These are phyloP conservation scores for Tribolium freemani DNA, from an alignment of 2,888 invertebrate genomes.

Conservation along the genomic window DNA sequence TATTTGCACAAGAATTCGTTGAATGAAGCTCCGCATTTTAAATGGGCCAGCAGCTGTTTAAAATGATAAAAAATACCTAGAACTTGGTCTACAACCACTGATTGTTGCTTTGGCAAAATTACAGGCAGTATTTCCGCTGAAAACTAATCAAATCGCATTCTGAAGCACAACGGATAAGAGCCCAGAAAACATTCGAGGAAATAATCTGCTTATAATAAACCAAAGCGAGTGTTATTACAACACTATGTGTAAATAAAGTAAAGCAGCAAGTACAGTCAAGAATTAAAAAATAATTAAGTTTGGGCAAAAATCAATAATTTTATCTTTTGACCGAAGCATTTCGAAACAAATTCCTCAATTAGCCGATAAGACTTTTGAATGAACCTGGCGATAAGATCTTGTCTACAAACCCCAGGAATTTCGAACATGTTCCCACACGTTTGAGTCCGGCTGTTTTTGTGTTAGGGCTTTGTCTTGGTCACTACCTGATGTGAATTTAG, in stretches of 20 bases:
- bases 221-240: neutral
- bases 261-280: too few species aligned
- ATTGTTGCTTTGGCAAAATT: neutral
- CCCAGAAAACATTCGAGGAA: neutral
- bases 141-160: neutral
- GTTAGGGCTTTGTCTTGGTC: neutral
- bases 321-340: neutral
- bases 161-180: neutral
- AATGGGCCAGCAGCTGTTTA: slow-evolving; percentile 16
- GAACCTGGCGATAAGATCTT: slow-evolving; percentile 22
- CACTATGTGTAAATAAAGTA: neutral
- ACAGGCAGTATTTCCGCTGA: neutral
- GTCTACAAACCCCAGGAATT: slow-evolving; percentile 7
- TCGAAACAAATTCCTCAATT: slow-evolving; percentile 3
- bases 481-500: slow-evolving; percentile 25
- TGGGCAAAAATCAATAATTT: neutral
- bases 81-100: too few species aligned
- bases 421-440: slow-evolving; percentile 26
- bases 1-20: slow-evolving; percentile 18
- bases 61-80: too few species aligned
- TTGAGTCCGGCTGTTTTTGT: slow-evolving; percentile 9
- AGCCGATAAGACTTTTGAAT: slow-evolving; percentile 6
- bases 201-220: neutral
- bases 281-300: too few species aligned
- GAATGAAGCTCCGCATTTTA: slow-evolving; percentile 10